Evolutionary conservation across 2,888 invertebrate genomes (phyloP).

Genomic region (Synergus japonicus): DNA sequence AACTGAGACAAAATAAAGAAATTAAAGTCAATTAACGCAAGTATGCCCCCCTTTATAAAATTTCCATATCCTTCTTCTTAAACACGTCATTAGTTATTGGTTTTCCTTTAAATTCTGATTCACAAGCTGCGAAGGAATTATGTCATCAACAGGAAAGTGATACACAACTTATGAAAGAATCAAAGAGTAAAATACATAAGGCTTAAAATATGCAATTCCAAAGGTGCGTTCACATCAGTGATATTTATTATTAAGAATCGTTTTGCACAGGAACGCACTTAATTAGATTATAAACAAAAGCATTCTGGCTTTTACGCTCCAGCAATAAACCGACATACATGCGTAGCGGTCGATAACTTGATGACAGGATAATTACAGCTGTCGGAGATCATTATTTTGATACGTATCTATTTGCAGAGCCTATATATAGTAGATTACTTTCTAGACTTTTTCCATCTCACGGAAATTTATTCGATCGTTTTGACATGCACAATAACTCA

Average conservation of each 20-base stretch:
- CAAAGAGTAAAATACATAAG: neutral
- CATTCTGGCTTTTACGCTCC: neutral
- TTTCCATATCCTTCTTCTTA: neutral
- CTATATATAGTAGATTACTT: conserved; percentile 13
- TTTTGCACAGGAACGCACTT: neutral
- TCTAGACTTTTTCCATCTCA: neutral
- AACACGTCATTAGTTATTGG: neutral
- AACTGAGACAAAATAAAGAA: neutral
- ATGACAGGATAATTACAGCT: conserved; percentile 22
- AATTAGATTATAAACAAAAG: conserved; percentile 32
- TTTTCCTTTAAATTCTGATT: neutral
- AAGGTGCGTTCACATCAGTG: neutral
- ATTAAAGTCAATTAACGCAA: neutral
- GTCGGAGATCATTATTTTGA: conserved; percentile 23
- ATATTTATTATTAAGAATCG: neutral
- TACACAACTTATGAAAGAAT: neutral
- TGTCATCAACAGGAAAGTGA: neutral
- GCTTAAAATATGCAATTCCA: neutral
- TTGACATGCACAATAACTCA: conserved; percentile 16
- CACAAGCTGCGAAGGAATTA: neutral
- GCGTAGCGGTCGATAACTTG: conserved; percentile 18
- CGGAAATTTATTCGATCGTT: conserved; percentile 14
- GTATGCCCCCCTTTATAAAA: neutral
- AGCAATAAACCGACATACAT: neutral
- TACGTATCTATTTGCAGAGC: conserved; percentile 20